Conservation (phyloP, 1,140 invertebrate genomes). For the Calosoma granatense region DNA sequence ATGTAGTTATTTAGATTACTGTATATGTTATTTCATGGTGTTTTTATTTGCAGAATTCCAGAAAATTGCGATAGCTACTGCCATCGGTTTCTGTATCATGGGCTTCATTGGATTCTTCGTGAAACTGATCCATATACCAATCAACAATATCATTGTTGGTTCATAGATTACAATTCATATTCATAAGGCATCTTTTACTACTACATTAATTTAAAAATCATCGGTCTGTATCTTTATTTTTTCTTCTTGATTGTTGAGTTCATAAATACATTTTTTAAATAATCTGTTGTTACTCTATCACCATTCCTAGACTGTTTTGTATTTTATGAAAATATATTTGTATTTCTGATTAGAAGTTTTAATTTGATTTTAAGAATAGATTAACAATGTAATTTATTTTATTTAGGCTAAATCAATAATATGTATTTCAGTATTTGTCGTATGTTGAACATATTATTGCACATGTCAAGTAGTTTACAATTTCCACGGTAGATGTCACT, state of each 20-base stretch:
- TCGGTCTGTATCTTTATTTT: neutral
- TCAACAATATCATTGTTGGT: constrained; percentile 98
- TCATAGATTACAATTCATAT: constrained; percentile 38
- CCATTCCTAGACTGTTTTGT: no score
- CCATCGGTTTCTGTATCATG: constrained; percentile 99
- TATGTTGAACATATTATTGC: no score
- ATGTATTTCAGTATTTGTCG: no score
- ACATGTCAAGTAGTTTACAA: no score
- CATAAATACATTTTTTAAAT: constrained; percentile 8
- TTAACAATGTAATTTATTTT: no score
- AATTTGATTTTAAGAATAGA: neutral
- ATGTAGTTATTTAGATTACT: no score
- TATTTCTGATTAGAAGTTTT: no score
- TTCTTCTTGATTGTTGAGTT: neutral
- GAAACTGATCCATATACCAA: constrained; percentile 99
- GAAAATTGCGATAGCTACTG: constrained; percentile 98
- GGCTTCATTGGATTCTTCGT: constrained; percentile 99
- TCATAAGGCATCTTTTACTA: neutral
- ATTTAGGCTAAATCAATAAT: no score
- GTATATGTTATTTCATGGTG: no score
- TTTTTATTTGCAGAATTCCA: constrained; percentile 83
- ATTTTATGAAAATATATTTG: no score
- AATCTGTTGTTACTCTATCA: neutral
- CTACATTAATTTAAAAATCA: neutral
- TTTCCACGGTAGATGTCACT: no score